Conservation (phyloP, 2,113 vertebrate genomes). For the Ophiodon elongatus region DNA sequence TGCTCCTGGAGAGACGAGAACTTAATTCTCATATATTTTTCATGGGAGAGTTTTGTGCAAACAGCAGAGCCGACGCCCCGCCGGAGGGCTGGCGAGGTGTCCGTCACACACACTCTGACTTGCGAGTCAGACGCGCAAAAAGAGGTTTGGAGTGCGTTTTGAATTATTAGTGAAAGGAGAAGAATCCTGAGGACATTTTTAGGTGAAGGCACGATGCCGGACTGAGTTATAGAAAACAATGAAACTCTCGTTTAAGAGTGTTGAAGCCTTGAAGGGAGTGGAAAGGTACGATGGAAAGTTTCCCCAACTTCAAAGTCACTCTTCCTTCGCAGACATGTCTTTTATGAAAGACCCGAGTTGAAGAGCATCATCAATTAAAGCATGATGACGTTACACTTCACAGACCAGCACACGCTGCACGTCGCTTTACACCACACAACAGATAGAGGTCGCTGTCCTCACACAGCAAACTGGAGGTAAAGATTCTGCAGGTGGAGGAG, state of each 20-base stretch:
- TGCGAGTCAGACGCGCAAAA: too few relatives aligned
- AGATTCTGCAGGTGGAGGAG: background rate
- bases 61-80: constrained; percentile 33
- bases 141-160: constrained; percentile 6
- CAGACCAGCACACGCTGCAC: background rate
- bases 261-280: background rate
- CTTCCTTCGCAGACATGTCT: background rate
- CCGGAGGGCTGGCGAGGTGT: background rate
- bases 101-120: too few relatives aligned
- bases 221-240: background rate
- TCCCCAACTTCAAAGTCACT: background rate
- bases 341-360: background rate
- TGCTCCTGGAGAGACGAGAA: constrained; percentile 20
- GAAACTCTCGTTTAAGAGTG: background rate
- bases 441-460: background rate
- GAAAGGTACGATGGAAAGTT: background rate
- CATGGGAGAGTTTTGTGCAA: constrained; percentile 38
- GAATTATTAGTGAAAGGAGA: background rate
- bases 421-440: background rate
- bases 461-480: background rate
- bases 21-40: constrained; percentile 61
- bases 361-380: background rate
- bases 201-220: background rate
- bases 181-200: background rate
- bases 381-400: background rate